phyloP scores from a whole-genome alignment of 2,113 vertebrate species.

The Plotosus lineatus region DNA sequence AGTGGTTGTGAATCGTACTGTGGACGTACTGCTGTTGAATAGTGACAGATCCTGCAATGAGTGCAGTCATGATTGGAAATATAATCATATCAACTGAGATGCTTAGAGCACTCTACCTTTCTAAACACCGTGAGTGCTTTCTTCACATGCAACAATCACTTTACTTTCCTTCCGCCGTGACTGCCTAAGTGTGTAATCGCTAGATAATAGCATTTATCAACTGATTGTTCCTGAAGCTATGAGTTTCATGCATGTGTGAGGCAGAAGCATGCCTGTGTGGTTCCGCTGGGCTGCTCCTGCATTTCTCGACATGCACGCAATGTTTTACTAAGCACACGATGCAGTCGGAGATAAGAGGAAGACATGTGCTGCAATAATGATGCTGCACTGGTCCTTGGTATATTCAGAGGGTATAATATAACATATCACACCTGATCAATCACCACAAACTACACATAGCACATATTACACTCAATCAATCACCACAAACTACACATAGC shows the following conservation, averaged over 20 bases:
- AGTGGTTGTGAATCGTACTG: not conserved
- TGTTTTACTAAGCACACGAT: not conserved
- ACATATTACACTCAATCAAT: no score
- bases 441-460: no score
- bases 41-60: not conserved
- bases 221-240: constrained; percentile 66
- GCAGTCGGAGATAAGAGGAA: not conserved
- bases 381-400: not conserved
- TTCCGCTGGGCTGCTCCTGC: not conserved
- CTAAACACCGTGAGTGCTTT: not conserved
- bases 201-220: constrained; percentile 82
- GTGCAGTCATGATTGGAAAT: not conserved
- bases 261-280: not conserved
- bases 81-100: not conserved
- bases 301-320: not conserved
- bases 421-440: no score
- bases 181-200: constrained; percentile 81
- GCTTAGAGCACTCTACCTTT: not conserved
- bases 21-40: not conserved
- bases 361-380: not conserved
- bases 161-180: constrained; percentile 69
- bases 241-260: constrained; percentile 50
- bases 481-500: no score
- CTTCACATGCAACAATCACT: not conserved
- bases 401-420: no score